Base-by-base conservation (phyloP, 2,797 vertebrate species). In the Spinibarbus caldwelli region DNA sequence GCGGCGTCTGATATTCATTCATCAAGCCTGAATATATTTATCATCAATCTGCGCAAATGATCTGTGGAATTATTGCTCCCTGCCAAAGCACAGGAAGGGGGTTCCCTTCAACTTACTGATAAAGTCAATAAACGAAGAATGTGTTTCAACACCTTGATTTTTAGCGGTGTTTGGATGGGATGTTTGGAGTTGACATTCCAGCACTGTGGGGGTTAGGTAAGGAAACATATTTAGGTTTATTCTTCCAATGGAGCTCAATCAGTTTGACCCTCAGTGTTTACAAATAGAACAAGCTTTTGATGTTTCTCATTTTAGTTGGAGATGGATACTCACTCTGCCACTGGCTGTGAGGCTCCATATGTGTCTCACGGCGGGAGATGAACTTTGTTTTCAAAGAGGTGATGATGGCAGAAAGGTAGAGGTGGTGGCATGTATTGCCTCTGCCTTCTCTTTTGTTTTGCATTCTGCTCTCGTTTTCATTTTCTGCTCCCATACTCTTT, bases 31-130 rank as follows among this genome's bases (percentile, higher is more conserved):
- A 88, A 90, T 90, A 89, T 86, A 88, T 88, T 90, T 90, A 88
- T 87, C 90, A 92, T 92, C 88, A 89, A 92, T 92, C 91, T 91
- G 87, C 21, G 34, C 78, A 86, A 90, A 87, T 87, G 85, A 89
- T 90, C 82, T 90, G 83, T 77, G 76, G 86, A 88, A 89, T 90
- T 89, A 87, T 87, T 88, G 81, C 88, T 31, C 78, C 71, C 81
- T 82, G 49, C 67, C 57, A 66, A 80, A 79, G 36, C 45, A 14
- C 45, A 73, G 85, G 43, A 75, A 26, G 34, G 15, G 45, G 21
- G 29, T 11, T 76, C 17, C 19, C 31, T n/a, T 70, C 62, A 34
- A 34, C 34, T 78, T n/a, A 31, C 62, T 26, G 57, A 70, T 86
- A 52, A 78, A 87, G 82, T 86, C 83, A 75, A 84, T 87, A 88